Conservation (phyloP, 1,140 invertebrate genomes). For the Myzus persicae region DNA sequence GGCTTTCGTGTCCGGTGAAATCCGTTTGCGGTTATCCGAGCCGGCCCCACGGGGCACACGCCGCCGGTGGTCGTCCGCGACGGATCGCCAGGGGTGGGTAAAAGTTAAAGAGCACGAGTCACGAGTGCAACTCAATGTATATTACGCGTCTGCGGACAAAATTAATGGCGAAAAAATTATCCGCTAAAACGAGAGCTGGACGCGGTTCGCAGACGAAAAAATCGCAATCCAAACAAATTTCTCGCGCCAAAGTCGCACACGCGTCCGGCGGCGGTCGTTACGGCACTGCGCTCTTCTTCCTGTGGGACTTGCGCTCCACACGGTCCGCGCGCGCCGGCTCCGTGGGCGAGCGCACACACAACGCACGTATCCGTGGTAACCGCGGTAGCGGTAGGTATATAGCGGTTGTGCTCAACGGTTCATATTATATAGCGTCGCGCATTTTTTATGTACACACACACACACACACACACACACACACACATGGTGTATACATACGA, state of each 20-base stretch:
- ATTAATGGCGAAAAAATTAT: not conserved
- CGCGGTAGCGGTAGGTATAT: constrained; percentile 21
- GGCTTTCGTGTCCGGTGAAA: not conserved
- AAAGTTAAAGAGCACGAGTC: not conserved
- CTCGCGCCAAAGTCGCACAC: not conserved
- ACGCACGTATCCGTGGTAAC: constrained; percentile 52
- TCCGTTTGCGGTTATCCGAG: not conserved
- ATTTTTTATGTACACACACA: constrained; percentile 17
- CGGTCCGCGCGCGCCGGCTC: not conserved
- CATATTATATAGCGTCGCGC: not conserved
- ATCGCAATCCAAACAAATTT: not conserved
- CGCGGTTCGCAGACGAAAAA: not conserved
- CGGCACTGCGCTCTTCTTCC: constrained; percentile 49
- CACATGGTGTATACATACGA: not conserved
- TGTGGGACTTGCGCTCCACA: constrained; percentile 35
- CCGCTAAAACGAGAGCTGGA: not conserved
- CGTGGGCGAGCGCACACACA: not conserved
- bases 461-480: constrained; percentile 6
- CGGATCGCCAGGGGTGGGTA: not conserved
- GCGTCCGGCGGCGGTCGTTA: constrained; percentile 48
- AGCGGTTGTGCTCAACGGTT: constrained; percentile 12
- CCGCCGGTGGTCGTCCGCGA: not conserved
- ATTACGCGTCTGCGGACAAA: not conserved
- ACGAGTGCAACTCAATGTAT: not conserved
- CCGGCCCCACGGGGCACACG: not conserved